Evolutionary conservation across 2,797 vertebrate species (phyloP), one percentile per base, ranked within the genome.

Genomic region (Acropternis orthonyx): DNA sequence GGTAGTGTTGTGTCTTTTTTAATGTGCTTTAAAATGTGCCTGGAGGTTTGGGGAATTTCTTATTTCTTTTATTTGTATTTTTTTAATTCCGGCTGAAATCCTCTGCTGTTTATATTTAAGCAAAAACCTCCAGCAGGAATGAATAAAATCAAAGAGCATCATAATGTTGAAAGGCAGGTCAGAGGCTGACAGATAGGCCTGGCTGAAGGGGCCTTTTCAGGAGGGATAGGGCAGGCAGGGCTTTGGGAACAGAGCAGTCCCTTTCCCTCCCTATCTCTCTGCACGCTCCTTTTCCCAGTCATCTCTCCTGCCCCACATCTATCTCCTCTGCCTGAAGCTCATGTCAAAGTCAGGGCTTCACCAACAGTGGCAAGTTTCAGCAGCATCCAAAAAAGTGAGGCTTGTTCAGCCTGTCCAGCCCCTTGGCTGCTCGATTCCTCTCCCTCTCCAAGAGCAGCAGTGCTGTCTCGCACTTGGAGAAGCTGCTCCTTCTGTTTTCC

Each of bases 91-190:
- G 51, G 91, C 94, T 96, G 96, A 96, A 96, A 95, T 94, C 91
- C 88, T 93, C 92, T 89, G 95, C 91, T 97, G 97, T 96, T 97
- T 98, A 95, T 69, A 46, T 96, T 97, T 97, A 91, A 89, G 94
- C 89, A 94, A 79, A 87, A 94, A 79, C 80, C 96, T 96, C 96
- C 91, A 87, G 97, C 88, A 89, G 93, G 97, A 95, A 96, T 97
- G 96, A 97, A 95, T 96, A 90, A 95, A 97, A 96, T 71, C 93
- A 92, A 94, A 94, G 82, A 81, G 75, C 95, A 91, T 88, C 90
- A 39, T 55, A 22, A 95, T 73, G 88, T 85, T 85, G 73, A 92
- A 85, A 59, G 85, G 77, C 78, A 73, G 52, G 73, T 92, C 2
- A 43, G 78, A 43, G 81, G 32, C 62, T 58, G 86, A 63, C 93